Base-by-base conservation (phyloP, 1,140 invertebrate species). In the Cydia splendana region DNA sequence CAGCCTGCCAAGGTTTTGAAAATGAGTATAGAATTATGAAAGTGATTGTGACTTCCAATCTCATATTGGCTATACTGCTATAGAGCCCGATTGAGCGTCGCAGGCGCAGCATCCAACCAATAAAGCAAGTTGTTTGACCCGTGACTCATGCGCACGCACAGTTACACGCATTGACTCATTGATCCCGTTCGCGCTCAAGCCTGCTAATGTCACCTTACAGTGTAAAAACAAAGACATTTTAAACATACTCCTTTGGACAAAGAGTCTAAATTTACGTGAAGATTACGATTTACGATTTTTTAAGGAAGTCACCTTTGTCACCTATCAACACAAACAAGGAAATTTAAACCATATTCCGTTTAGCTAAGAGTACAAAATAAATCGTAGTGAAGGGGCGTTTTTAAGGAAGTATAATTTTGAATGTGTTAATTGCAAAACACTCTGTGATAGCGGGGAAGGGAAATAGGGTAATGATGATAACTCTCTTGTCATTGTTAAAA, bases 91-190 rank as follows among this genome's bases (percentile, higher is more conserved):
- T 42, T 45, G 42, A 45, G 13, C 20, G 20, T 5, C 57, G 18
- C 57, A 2, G 30, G n/a, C 67, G 12, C 20, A 42, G 30, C 30
- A 12, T 38, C 65, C 12, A 13, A 38, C 45, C 67, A 71, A 71
- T 71, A 45, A 62, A 71, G 30, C 67, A 71, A 71, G 67, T 71
- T 71, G 28, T 38, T 38, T 71, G 67, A 71, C 67, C 67, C 30
- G 15, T 71, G 67, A 34, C 30, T 71, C 67, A 71, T 9, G 15
- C 38, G 30, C 18, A 6, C 38, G 30, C 30, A 71, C 67, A 71
- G 67, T 71, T 71, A 71, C 67, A 18, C 67, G 67, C 67, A 71
- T 71, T 71, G 67, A 71, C 67, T 71, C 67, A 71, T 71, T 71
- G 67, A 71, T 71, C 67, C 67, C 67, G 30, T 71, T 42, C 15